Conservation (phyloP, 1,140 invertebrate genomes). For the Drosophila mojavensis region DNA sequence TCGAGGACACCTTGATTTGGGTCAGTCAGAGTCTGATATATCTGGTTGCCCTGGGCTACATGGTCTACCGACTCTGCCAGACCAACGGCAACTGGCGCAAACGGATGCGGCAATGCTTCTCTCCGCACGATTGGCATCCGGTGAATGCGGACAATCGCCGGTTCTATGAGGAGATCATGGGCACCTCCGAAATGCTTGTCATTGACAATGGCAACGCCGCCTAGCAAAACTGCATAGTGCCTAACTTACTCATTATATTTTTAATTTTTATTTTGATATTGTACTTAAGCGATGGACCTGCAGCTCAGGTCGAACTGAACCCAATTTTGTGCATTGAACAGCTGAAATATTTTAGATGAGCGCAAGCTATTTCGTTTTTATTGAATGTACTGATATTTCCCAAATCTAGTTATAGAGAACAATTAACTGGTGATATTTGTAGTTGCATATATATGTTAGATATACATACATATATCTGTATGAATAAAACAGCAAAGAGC, state of each 20-base stretch:
- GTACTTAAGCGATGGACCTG: conserved; percentile 49
- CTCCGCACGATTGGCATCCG: conserved; percentile 82
- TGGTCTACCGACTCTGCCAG: conserved; percentile 68
- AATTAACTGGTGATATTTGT: conserved; percentile 80
- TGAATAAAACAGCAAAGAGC: conserved; percentile 30
- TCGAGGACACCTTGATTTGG: conserved; percentile 45
- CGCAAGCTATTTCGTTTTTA: conserved; percentile 43
- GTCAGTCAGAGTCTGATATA: conserved; percentile 65
- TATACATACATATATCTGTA: conserved; percentile 26
- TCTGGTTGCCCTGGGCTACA: conserved; percentile 59
- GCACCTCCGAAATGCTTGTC: conserved; percentile 80
- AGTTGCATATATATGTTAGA: conserved; percentile 50
- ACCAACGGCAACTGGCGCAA: conserved; percentile 63
- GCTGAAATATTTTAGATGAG: conserved; percentile 15
- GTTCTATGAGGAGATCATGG: conserved; percentile 80
- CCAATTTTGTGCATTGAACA: conserved; percentile 46
- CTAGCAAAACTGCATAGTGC: conserved; percentile 55
- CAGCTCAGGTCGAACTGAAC: conserved; percentile 52
- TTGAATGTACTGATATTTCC: conserved; percentile 73
- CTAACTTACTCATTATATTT: conserved; percentile 34
- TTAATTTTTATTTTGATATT: conserved; percentile 15
- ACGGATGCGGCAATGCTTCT: conserved; percentile 67
- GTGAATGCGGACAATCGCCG: conserved; percentile 75
- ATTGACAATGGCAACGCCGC: conserved; percentile 60
- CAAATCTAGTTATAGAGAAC: conserved; percentile 70